A percentile compares a stretch with the other conserved stretches of the same genome.
These are phyloP conservation scores for Pseudanteris insignis DNA, from an alignment of 2,888 invertebrate genomes.

Conservation along the genomic window DNA sequence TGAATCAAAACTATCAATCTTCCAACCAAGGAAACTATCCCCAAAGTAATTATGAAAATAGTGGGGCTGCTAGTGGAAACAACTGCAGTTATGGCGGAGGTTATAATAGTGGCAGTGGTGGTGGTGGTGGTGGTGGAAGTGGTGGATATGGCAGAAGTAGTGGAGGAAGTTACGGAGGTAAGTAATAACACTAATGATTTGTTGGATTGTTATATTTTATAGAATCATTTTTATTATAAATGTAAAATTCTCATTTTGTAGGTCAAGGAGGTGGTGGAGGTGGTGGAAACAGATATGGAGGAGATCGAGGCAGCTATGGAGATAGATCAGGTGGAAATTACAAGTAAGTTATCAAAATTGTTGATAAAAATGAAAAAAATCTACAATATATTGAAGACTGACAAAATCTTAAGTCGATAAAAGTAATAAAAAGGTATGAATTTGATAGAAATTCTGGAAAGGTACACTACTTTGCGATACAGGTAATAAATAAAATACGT, in stretches of 20 bases:
- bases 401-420: constrained; percentile 14
- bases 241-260: too few species aligned
- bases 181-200: not conserved
- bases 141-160: constrained; percentile 51
- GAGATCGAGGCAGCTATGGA: constrained; percentile 68
- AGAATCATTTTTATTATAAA: too few species aligned
- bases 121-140: constrained; percentile 47
- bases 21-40: constrained; percentile 56
- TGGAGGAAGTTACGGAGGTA: constrained; percentile 49
- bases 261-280: constrained; percentile 68
- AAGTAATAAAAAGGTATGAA: constrained; percentile 39
- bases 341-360: constrained; percentile 61
- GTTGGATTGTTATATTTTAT: too few species aligned
- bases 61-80: constrained; percentile 66
- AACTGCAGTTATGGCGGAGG: constrained; percentile 68
- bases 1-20: constrained; percentile 46
- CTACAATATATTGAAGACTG: too few species aligned
- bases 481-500: constrained; percentile 54
- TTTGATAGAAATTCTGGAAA: constrained; percentile 34
- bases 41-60: constrained; percentile 54
- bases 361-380: constrained; percentile 8
- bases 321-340: constrained; percentile 64
- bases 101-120: constrained; percentile 45
- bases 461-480: constrained; percentile 26
- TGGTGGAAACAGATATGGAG: constrained; percentile 57